Base-by-base conservation (phyloP, 2,113 vertebrate genomes). In the Cranoglanis bouderius region DNA sequence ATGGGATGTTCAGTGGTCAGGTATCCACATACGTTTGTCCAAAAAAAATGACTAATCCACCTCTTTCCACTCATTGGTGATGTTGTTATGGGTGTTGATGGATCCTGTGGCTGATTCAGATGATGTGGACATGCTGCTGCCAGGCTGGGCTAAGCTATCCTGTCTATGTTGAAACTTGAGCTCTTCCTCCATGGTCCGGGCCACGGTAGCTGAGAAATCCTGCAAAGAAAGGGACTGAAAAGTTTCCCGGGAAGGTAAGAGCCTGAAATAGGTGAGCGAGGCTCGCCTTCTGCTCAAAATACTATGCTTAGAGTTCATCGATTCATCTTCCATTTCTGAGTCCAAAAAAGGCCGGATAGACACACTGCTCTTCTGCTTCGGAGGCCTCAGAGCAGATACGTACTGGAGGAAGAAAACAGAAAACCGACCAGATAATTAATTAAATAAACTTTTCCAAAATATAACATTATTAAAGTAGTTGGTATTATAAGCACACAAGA, bases 51-150 rank as follows among this genome's bases (percentile, higher is more conserved):
- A 49, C 13, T 18, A 87, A 65, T 93, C 89, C 75, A 97, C 98
- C 96, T 98, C 97, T 90, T 95, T 97, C 95, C 97, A 96, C 88
- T 98, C 97, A 0, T 96, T 94, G 0, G 87, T 90, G 87, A 1
- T 2, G 5, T 29, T 90, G 18, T 96, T 94, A 2, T 75, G 89
- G 90, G 0, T n/a, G n/a, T 90, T 93, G 8, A 85, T 75, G 0
- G 67, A 12, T 0, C 94, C 94, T 4, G 88, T 46, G 19, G 93
- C 89, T 4, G 94, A 93, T 4, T 96, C 85, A 0, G 93, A 90
- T 32, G 92, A 24, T 1, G 57, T 82, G 53, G 92, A 80, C 1
- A 38, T 87, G 0, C 85, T 90, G 65, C 92, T 81, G 2, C 92
- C 93, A 0, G 35, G 0, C 8, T 46, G 80, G 26, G 82, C 81